Conservation (phyloP, 2,888 invertebrate genomes). For the Acanthosepion lycidas region DNA sequence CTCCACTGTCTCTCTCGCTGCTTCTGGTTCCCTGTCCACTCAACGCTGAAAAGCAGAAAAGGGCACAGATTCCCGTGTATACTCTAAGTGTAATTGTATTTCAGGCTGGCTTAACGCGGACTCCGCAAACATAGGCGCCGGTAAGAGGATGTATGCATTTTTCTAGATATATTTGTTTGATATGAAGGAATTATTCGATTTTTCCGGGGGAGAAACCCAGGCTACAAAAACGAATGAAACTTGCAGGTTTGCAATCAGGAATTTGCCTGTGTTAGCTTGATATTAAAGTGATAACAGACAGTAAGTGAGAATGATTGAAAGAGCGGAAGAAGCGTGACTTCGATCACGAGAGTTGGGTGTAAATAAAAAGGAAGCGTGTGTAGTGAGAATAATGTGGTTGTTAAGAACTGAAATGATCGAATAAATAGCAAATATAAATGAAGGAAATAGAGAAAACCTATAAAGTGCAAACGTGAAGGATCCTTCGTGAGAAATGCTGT, state of each 20-base stretch:
- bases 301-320: too few relatives aligned
- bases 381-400: too few relatives aligned
- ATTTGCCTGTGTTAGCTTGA: background rate
- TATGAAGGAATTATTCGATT: slow-evolving; percentile 33
- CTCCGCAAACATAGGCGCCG: background rate
- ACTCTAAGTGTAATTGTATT: background rate
- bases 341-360: too few relatives aligned
- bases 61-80: background rate
- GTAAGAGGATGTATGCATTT: background rate
- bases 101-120: background rate
- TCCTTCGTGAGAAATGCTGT: too few relatives aligned
- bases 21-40: background rate
- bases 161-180: background rate
- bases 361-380: too few relatives aligned
- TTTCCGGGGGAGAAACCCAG: background rate
- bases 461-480: too few relatives aligned
- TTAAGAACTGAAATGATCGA: too few relatives aligned
- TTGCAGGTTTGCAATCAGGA: background rate
- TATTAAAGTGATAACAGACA: too few relatives aligned
- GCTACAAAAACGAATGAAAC: background rate
- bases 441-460: too few relatives aligned
- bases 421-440: too few relatives aligned
- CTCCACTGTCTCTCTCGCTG: background rate
- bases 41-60: background rate
- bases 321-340: too few relatives aligned